Evolutionary conservation across 2,797 vertebrate species (phyloP), one percentile per base, ranked within the genome.

Genomic region (Micropoecilia bifurca): DNA sequence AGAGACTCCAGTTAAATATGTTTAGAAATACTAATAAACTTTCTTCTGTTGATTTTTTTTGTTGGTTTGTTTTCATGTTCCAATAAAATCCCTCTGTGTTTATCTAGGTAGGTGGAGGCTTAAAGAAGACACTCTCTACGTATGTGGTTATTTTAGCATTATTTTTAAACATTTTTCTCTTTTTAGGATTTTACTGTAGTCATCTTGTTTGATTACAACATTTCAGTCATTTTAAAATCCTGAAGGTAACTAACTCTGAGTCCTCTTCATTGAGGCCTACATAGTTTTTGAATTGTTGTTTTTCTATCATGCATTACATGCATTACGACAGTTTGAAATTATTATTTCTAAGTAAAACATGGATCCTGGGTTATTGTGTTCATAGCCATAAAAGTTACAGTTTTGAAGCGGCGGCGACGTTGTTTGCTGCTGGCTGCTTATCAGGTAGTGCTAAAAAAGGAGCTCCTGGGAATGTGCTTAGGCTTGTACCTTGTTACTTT

Each of bases 371-470:
- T 71, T 73, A 53, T 71, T 43, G 4, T 76, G 50, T 88, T 73
- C 85, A 57, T 80, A 80, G 77, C 45, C 76, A 78, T 75, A 57
- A 46, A 43, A 82, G 69, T 81, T 9, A 25, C 47, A 55, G 71
- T 79, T 85, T 84, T 80, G 25, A 59, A 83, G 83, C 50, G 69
- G 84, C 84, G 77, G 75, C 33, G 33, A 33, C 77, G 72, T 77
- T 43, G 73, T 83, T n/a, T 61, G 46, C 66, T 20, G 1, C 76
- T 74, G 74, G 74, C 82, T 84, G 85, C 84, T 86, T 76, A 77
- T 90, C 86, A 85, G 78, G 83, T 74, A 79, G 61, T 46, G 43
- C 83, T 78, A 47, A 84, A 82, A 87, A 81, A 86, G 45, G 75
- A 73, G 28, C 55, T 39, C 79, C 85, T 84, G 47, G 46, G 83